These are phyloP conservation scores for Pecten maximus DNA, from an alignment of 2,888 invertebrate genomes.

Conservation along the genomic window DNA sequence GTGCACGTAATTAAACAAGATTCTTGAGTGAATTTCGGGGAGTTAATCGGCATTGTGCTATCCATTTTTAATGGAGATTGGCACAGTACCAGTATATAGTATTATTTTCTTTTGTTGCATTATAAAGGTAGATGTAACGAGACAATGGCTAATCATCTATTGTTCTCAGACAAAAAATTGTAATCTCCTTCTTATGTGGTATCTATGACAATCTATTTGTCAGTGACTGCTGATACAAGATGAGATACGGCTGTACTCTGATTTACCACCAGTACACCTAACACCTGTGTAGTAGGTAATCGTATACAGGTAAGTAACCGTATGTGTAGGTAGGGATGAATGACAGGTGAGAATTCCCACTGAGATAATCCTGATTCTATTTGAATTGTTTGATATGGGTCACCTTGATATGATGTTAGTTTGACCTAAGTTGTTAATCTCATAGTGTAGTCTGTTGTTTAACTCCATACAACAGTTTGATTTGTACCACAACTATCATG, in stretches of 20 bases:
- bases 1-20: slow-evolving; percentile 27
- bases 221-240: not conserved
- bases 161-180: not conserved
- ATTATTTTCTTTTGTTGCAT: slow-evolving; percentile 30
- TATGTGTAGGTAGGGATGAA: not conserved
- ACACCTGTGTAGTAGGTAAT: not conserved
- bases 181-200: not conserved
- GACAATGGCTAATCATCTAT: not conserved
- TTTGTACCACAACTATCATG: too few relatives aligned
- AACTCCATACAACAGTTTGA: too few relatives aligned
- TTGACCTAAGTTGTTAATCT: too few relatives aligned
- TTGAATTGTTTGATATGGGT: not conserved
- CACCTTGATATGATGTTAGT: too few relatives aligned
- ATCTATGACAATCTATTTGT: slow-evolving; percentile 21
- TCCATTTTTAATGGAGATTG: slow-evolving; percentile 23
- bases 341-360: not conserved
- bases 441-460: too few relatives aligned
- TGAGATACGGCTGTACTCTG: not conserved
- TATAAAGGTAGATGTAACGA: slow-evolving; percentile 26
- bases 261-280: not conserved
- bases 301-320: not conserved
- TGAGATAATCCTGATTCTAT: not conserved
- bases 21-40: slow-evolving; percentile 23
- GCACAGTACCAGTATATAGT: slow-evolving; percentile 11
- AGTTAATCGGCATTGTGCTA: slow-evolving; percentile 15